Conservation (phyloP, 23 tunicate species). For the Clavelina lepadiformis region DNA sequence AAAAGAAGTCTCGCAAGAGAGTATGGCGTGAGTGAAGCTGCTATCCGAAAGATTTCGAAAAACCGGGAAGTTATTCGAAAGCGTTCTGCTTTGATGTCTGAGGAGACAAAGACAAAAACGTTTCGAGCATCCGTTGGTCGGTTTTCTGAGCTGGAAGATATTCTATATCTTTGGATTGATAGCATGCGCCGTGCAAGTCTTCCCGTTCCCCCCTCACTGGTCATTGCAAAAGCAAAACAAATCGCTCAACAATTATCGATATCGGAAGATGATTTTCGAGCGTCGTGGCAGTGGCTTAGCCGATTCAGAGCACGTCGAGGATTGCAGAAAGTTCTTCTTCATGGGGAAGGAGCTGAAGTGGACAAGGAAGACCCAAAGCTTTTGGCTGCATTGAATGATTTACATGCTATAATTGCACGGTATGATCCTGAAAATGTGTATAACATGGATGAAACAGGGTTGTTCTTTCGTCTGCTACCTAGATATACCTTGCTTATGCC, state of each 20-base stretch:
- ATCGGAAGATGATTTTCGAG: conserved; percentile 22
- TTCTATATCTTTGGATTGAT: conserved; percentile 42
- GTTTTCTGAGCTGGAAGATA: conserved; percentile 40
- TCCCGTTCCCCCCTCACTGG: conserved; percentile 43
- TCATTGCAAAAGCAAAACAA: conserved; percentile 49
- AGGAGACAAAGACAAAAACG: conserved; percentile 26
- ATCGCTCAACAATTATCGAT: conserved; percentile 39
- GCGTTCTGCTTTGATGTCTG: conserved; percentile 41
- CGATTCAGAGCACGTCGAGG: conserved; percentile 44
- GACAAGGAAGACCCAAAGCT: conserved; percentile 40
- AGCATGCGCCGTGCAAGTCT: conserved; percentile 33
- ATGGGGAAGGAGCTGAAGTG: conserved; percentile 46
- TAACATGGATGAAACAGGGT: conserved; percentile 61
- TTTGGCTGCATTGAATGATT: conserved; percentile 17
- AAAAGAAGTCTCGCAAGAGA: conserved; percentile 39
- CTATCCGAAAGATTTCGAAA: conserved; percentile 13
- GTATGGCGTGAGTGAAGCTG: conserved; percentile 34
- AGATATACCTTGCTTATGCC: conserved; percentile 32
- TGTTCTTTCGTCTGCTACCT: conserved; percentile 44
- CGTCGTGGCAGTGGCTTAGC: conserved; percentile 48
- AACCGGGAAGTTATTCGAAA: conserved; percentile 32
- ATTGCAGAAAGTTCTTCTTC: conserved; percentile 34
- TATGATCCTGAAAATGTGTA: conserved; percentile 65
- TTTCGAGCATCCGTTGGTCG: conserved; percentile 31
- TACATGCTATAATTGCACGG: conserved; percentile 24